Evolutionary conservation across 2,888 invertebrate genomes (phyloP).

Genomic region (Fragum sueziense): DNA sequence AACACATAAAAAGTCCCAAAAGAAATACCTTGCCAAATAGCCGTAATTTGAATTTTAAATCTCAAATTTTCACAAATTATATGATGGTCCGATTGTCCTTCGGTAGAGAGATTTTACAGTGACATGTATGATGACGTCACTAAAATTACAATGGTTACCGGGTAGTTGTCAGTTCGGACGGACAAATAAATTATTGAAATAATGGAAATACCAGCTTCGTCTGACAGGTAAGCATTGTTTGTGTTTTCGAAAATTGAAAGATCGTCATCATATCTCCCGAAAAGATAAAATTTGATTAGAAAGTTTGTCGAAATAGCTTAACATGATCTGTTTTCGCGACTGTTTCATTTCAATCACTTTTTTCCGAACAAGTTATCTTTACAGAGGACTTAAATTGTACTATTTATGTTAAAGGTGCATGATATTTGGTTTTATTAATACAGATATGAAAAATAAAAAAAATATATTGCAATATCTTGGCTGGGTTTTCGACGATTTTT

Average conservation of each 20-base stretch:
- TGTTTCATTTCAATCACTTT: no score
- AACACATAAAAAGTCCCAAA: no score
- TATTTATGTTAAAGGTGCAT: no score
- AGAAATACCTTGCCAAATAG: no score
- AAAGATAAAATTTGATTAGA: no score
- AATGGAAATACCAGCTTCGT: not conserved
- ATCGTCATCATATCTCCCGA: not conserved
- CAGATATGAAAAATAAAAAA: not conserved
- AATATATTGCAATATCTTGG: not conserved
- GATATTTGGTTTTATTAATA: not conserved
- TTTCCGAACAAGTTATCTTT: no score
- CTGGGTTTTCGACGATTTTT: not conserved
- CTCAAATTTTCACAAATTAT: no score
- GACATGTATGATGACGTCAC: constrained; percentile 2
- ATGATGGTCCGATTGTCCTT: not conserved
- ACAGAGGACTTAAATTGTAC: no score
- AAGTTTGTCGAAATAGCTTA: no score
- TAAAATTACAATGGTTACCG: no score
- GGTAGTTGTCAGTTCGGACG: not conserved
- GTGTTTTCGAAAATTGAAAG: not conserved
- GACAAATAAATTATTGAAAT: not conserved
- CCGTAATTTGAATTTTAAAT: no score
- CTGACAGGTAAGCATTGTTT: not conserved
- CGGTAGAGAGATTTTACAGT: not conserved
- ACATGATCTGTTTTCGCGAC: no score